Evolutionary conservation across 2,888 invertebrate genomes (phyloP).

Genomic region (Noctua janthina): DNA sequence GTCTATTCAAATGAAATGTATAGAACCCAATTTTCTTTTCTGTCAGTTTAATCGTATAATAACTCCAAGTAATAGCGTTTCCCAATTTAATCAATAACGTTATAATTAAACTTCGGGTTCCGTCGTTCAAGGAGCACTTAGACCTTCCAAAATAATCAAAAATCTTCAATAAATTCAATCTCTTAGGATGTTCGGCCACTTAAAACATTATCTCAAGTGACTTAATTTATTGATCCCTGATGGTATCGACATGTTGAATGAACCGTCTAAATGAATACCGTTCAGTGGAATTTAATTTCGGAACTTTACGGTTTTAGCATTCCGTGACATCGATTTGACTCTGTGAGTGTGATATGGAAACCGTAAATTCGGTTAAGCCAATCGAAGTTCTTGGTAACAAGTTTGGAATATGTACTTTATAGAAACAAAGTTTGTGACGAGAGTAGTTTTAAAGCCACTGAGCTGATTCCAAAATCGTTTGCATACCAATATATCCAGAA

Average conservation of each 20-base stretch:
- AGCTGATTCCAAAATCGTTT: slow-evolving; percentile 26
- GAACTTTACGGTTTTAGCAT: slow-evolving; percentile 50
- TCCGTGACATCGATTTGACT: slow-evolving; percentile 45
- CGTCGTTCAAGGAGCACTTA: slow-evolving; percentile 26
- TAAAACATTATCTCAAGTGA: slow-evolving; percentile 50
- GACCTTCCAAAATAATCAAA: slow-evolving; percentile 47
- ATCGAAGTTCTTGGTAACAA: slow-evolving; percentile 30
- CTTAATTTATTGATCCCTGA: slow-evolving; percentile 53
- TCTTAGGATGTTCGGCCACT: slow-evolving; percentile 45
- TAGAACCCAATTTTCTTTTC: neutral
- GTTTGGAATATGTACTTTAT: slow-evolving; percentile 23
- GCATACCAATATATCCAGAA: neutral
- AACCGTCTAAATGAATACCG: slow-evolving; percentile 55
- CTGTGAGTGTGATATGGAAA: slow-evolving; percentile 16
- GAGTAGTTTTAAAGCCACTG: slow-evolving; percentile 19
- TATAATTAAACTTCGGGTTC: slow-evolving; percentile 34
- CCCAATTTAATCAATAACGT: slow-evolving; percentile 36
- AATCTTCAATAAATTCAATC: slow-evolving; percentile 47
- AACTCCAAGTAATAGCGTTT: slow-evolving; percentile 13
- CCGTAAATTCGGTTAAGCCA: slow-evolving; percentile 35
- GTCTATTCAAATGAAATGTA: neutral
- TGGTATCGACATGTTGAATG: slow-evolving; percentile 61
- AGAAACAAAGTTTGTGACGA: neutral
- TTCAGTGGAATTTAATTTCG: slow-evolving; percentile 55
- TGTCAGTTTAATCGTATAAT: neutral